Evolutionary conservation across 1,140 invertebrate species (phyloP).

Genomic region (Polyergus mexicanus): DNA sequence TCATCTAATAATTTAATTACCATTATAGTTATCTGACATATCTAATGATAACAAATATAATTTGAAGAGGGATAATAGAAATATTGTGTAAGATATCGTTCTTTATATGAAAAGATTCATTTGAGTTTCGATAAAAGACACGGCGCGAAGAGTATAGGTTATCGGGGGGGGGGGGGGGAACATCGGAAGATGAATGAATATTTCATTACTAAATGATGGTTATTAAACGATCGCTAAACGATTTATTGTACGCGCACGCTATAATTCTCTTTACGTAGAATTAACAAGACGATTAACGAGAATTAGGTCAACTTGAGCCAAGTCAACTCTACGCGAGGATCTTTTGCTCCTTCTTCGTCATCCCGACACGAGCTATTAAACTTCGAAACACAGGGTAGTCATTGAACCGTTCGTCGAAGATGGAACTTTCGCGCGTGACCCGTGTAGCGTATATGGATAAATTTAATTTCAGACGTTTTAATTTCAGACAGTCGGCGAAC

Average conservation of each 20-base stretch:
- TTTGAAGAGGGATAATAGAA: too few species aligned
- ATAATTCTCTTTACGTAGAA: conserved; percentile 13
- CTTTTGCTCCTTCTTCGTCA: conserved; percentile 16
- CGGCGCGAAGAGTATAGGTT: background rate
- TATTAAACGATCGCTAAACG: conserved; percentile 1
- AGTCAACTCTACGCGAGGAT: conserved; percentile 13
- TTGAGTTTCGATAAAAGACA: background rate
- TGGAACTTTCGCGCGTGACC: conserved; percentile 21
- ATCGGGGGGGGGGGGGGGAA: background rate
- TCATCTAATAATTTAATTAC: too few species aligned
- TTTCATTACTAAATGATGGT: too few species aligned
- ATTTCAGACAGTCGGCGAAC: conserved; percentile 21
- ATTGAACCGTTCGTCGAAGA: conserved; percentile 54
- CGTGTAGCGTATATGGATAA: conserved; percentile 9
- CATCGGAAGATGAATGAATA: background rate
- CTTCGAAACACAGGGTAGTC: conserved; percentile 51
- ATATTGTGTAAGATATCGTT: background rate
- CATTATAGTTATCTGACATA: background rate
- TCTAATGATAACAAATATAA: background rate
- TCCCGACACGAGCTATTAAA: conserved; percentile 43
- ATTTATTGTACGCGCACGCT: background rate
- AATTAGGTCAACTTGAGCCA: conserved; percentile 38
- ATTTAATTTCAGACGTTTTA: too few species aligned
- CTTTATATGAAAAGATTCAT: background rate
- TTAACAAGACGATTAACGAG: conserved; percentile 51